Evolutionary conservation across 2,797 vertebrate genomes (phyloP).

Genomic region (Rhinella marina): DNA sequence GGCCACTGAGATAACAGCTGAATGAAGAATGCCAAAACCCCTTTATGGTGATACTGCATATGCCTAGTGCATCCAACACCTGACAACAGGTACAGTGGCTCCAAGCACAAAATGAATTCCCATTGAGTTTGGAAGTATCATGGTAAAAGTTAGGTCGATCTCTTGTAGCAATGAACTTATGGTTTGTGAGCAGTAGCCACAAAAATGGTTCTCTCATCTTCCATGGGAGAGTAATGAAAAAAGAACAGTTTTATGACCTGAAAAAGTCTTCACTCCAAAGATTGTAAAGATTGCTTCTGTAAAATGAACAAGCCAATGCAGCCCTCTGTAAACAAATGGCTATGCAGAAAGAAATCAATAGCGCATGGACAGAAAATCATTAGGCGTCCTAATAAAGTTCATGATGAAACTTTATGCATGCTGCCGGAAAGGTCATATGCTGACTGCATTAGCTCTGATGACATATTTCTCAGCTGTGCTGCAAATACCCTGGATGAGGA

Average conservation of each 20-base stretch:
- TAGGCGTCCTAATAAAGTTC: conserved; percentile 75
- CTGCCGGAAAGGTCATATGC: conserved; percentile 65
- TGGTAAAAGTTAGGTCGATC: neutral
- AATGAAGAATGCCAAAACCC: neutral
- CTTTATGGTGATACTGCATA: neutral
- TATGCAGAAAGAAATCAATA: conserved; percentile 81
- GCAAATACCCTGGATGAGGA: conserved; percentile 50
- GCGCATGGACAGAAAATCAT: conserved; percentile 77
- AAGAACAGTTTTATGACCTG: conserved; percentile 3
- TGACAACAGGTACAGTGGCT: neutral
- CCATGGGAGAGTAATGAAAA: neutral
- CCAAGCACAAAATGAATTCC: neutral
- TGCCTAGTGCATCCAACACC: neutral
- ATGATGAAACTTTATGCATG: conserved; percentile 64
- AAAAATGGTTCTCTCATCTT: neutral
- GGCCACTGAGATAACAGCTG: neutral
- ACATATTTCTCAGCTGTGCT: conserved; percentile 43
- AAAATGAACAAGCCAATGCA: conserved; percentile 31
- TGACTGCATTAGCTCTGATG: conserved; percentile 64
- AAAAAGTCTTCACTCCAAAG: conserved; percentile 10
- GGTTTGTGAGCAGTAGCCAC: neutral
- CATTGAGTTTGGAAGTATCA: neutral
- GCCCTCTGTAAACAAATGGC: conserved; percentile 79
- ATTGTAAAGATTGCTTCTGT: conserved; percentile 24
- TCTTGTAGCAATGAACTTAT: neutral